Percentiles rank a stretch among this genome's conserved stretches.
These are phyloP conservation scores for Platorchestia sp. DNA, from an alignment of 1,140 invertebrate genomes.

Conservation along the genomic window DNA sequence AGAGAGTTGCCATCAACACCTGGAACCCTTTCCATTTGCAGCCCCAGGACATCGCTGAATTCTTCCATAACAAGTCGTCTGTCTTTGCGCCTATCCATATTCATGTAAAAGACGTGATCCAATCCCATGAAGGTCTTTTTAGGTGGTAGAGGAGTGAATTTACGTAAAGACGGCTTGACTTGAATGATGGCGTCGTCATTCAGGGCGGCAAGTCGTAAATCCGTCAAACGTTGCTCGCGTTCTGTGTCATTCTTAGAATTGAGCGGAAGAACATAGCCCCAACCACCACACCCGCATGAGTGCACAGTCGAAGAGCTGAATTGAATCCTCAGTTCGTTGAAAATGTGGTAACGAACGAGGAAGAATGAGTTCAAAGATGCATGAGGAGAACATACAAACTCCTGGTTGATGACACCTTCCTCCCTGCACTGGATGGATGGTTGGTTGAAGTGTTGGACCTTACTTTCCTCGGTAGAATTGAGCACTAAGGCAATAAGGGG, in stretches of 20 bases:
- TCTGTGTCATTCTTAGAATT: not conserved
- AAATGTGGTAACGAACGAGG: not conserved
- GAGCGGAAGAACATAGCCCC: not conserved
- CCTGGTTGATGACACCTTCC: not conserved
- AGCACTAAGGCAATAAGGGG: too few species aligned
- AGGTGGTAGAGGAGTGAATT: not conserved
- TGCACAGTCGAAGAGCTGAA: not conserved
- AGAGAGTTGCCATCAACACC: not conserved
- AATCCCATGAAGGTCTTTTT: not conserved
- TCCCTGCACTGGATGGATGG: not conserved
- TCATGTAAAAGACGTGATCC: not conserved
- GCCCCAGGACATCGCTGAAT: not conserved
- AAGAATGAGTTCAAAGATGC: not conserved
- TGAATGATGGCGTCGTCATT: not conserved
- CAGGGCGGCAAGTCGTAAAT: not conserved
- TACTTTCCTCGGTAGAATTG: not conserved
- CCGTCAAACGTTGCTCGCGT: not conserved
- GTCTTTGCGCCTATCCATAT: not conserved
- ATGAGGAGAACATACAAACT: not conserved
- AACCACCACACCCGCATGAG: not conserved
- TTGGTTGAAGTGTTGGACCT: not conserved
- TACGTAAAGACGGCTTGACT: not conserved
- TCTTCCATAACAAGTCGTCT: not conserved
- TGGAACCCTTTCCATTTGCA: not conserved
- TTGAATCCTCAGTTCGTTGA: not conserved